Evolutionary conservation across 2,113 vertebrate genomes (phyloP).

Genomic region (Aldabrachelys gigantea): DNA sequence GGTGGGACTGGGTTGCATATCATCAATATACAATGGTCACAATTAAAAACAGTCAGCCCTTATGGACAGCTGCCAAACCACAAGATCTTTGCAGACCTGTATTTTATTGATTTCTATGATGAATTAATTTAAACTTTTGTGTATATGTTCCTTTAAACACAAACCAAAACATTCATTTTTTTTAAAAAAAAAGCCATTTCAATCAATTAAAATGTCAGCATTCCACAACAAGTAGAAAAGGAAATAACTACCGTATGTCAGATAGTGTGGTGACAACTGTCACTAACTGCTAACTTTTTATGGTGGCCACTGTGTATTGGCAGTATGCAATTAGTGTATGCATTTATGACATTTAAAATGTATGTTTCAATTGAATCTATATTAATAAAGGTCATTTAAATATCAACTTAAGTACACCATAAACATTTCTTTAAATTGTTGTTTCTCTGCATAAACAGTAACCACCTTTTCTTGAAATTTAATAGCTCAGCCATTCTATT

Average conservation of each 20-base stretch:
- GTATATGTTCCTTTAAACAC: neutral
- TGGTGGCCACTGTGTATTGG: neutral
- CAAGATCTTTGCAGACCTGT: neutral
- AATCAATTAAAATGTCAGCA: conserved; percentile 19
- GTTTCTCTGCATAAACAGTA: neutral
- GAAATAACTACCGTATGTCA: conserved; percentile 21
- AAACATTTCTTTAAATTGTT: conserved; percentile 27
- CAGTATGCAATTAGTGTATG: neutral
- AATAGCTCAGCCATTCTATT: neutral
- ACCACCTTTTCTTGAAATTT: neutral
- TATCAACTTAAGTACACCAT: neutral
- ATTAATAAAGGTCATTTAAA: neutral
- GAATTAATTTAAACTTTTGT: neutral
- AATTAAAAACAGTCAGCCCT: neutral
- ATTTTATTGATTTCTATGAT: neutral
- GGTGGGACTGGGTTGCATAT: neutral
- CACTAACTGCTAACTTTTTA: neutral
- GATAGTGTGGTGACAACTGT: neutral
- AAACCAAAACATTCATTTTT: neutral
- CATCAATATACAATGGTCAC: neutral
- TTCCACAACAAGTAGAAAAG: neutral
- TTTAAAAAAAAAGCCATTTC: neutral
- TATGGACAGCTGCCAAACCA: neutral
- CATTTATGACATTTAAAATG: neutral
- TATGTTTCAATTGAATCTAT: neutral